Percentiles rank a stretch among this genome's conserved stretches.
Evolutionary conservation across 2,888 invertebrate species (phyloP).

Genomic region (Alviniconcha strummeri): DNA sequence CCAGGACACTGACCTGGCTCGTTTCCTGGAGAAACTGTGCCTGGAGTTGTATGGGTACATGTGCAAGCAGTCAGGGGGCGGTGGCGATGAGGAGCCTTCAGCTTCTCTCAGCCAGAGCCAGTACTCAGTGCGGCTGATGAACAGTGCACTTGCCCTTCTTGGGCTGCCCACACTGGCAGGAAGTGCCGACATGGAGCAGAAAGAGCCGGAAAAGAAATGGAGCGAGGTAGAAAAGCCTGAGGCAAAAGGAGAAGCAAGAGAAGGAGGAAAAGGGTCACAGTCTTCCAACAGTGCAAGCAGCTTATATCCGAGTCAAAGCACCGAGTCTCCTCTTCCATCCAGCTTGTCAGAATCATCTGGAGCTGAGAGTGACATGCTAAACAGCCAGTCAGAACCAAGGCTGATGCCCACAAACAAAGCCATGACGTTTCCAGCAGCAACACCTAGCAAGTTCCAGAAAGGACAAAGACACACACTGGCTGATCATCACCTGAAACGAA

Average conservation of each 20-base stretch:
- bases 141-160: slow-evolving; percentile 25
- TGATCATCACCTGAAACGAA: not conserved
- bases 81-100: not conserved
- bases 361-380: not conserved
- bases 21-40: slow-evolving; percentile 37
- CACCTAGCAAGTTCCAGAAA: slow-evolving; percentile 5
- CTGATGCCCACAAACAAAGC: not conserved
- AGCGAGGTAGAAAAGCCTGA: not conserved
- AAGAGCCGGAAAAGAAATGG: not conserved
- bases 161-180: slow-evolving; percentile 27
- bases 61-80: not conserved
- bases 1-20: slow-evolving; percentile 33
- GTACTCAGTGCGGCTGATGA: slow-evolving; percentile 28
- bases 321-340: not conserved
- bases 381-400: not conserved
- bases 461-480: not conserved
- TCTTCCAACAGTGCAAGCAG: no score
- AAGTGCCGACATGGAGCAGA: slow-evolving; percentile 10
- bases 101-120: slow-evolving; percentile 12
- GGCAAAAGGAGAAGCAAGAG: no score
- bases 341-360: no score
- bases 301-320: not conserved
- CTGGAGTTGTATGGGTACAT: slow-evolving; percentile 38
- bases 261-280: no score
- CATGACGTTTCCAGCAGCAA: slow-evolving; percentile 20